Evolutionary conservation across 2,113 vertebrate genomes (phyloP).

Genomic region (Nesospiza acunhae): DNA sequence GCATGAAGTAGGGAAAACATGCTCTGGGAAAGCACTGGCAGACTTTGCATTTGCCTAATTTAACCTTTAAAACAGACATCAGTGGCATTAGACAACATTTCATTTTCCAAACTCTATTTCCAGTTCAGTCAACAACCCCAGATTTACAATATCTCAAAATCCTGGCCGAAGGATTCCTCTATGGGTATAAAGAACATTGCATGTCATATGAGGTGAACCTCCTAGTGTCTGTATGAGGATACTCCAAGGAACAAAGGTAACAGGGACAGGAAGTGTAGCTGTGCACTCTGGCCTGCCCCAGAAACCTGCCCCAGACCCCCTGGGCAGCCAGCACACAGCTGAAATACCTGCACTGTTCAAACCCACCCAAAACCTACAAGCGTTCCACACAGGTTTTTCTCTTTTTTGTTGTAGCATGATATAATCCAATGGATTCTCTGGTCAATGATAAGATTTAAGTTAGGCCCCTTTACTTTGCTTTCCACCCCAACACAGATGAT

Average conservation of each 20-base stretch:
- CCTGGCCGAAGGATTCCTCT: background rate
- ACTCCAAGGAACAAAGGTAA: background rate
- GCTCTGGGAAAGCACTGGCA: background rate
- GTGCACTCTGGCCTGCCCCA: background rate
- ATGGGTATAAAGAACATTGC: background rate
- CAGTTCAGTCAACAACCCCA: background rate
- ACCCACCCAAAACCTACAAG: background rate
- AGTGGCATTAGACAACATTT: background rate
- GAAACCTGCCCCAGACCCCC: background rate
- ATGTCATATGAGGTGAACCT: background rate
- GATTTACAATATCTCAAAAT: background rate
- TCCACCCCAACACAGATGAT: background rate
- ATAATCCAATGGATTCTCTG: background rate
- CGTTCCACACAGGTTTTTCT: background rate
- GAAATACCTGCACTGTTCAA: background rate
- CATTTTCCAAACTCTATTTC: background rate
- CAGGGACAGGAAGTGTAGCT: accelerated
- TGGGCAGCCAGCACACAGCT: background rate
- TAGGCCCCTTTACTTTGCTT: background rate
- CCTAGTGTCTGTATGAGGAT: background rate
- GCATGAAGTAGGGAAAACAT: background rate
- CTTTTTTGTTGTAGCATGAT: background rate
- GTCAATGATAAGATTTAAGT: background rate
- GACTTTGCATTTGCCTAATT: background rate
- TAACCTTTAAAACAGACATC: background rate